Base-by-base conservation (phyloP, 2,797 vertebrate species). In the Aplochiton taeniatus region DNA sequence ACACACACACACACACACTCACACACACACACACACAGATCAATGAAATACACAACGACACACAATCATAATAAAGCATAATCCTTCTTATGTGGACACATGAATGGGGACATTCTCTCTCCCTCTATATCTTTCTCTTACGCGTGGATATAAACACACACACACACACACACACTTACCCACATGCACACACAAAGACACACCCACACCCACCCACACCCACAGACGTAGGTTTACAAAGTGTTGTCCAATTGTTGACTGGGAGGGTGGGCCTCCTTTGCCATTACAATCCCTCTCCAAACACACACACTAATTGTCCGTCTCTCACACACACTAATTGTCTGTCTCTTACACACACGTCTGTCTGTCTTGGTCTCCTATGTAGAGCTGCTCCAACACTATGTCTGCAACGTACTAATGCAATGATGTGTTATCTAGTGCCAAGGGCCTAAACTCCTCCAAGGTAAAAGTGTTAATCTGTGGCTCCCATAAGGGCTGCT, bases 401-500 rank as follows among this genome's bases (percentile, higher is more conserved):
- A 31, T 31, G 31, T 2, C 3, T 31, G 2, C 31, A 31, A 31
- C 31, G 31, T 31, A 6, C 31, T 31, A 31, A 31, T 31, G 6
- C 31, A 31, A 31, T 31, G 2, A 31, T 2, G 31, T 31, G 31
- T 31, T 31, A 31, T 31, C 31, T 31, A 31, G 2, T 31, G 31
- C 31, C 6, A 31, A 31, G 31, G 2, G 31, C 31, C 31, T 31
- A 31, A 31, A 31, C 31, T 31, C 31, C 31, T 3, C 3, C 14
- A 42, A 43, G 8, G 9, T 42, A n/a, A 14, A 52, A 2, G 18
- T 53, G 43, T 58, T 66, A 20, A 46, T 11, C 47, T 19, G 14
- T 55, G 55, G 16, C 47, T 61, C 13, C 44, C 48, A 17, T 61
- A 16, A 47, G 44, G 69, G 70, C 59, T 66, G 72, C 60, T 70